phyloP scores from a whole-genome alignment of 2,888 invertebrate species.

The Chrysodeixis includens region DNA sequence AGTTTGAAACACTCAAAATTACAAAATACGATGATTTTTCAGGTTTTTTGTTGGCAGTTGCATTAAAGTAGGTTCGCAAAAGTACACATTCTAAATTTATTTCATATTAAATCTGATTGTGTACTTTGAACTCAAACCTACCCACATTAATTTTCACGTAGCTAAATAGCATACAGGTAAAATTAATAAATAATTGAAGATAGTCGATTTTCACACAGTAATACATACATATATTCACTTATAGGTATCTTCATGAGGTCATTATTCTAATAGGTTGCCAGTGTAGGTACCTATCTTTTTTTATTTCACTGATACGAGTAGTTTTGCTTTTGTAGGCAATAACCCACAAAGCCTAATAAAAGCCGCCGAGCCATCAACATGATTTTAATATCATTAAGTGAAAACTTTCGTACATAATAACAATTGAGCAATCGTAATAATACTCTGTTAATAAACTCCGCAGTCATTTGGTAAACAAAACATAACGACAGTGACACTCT shows the following conservation, averaged over 20 bases:
- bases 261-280: background rate
- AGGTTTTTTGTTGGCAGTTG: too few relatives aligned
- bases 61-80: too few relatives aligned
- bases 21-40: too few relatives aligned
- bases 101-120: too few relatives aligned
- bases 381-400: slow-evolving; percentile 77
- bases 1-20: too few relatives aligned
- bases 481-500: slow-evolving; percentile 84
- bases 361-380: slow-evolving; percentile 55
- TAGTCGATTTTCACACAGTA: too few relatives aligned
- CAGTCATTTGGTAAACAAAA: slow-evolving; percentile 75
- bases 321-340: slow-evolving; percentile 20
- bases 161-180: too few relatives aligned
- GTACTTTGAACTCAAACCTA: too few relatives aligned
- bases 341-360: slow-evolving; percentile 34
- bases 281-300: background rate
- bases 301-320: background rate
- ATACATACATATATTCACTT: too few relatives aligned
- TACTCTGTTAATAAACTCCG: slow-evolving; percentile 68
- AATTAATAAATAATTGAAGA: too few relatives aligned
- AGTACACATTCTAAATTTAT: too few relatives aligned
- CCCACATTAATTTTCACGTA: too few relatives aligned
- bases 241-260: background rate
- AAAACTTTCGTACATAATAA: slow-evolving; percentile 75
- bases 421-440: slow-evolving; percentile 75